These are phyloP conservation scores for Brevipalpus yothersi DNA, from an alignment of 1,140 invertebrate genomes.

Conservation along the genomic window DNA sequence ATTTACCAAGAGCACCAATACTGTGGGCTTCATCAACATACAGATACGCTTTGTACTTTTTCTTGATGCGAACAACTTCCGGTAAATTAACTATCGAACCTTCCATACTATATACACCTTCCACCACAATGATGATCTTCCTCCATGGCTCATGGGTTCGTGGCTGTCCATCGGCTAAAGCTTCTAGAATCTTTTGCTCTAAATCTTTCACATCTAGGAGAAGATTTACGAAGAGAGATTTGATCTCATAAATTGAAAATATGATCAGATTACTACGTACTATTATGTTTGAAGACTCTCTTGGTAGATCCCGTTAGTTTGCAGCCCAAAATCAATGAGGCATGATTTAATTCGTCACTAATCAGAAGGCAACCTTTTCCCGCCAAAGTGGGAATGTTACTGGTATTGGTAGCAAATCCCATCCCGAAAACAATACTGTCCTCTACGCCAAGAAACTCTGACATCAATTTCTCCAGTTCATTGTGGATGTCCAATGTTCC, in stretches of 20 bases:
- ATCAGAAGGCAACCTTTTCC: constrained; percentile 61
- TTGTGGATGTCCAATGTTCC: constrained; percentile 31
- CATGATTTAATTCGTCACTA: constrained; percentile 91
- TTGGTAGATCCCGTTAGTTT: constrained; percentile 62
- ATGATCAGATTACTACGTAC: constrained; percentile 14
- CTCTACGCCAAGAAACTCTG: constrained; percentile 75
- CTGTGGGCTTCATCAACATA: constrained; percentile 93
- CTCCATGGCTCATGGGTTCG: constrained; percentile 51
- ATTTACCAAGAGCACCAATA: constrained; percentile 67
- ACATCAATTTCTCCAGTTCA: constrained; percentile 59
- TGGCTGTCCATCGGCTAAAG: constrained; percentile 50
- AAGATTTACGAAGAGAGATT: not conserved
- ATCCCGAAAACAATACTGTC: constrained; percentile 86
- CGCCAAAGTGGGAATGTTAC: constrained; percentile 69
- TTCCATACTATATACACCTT: constrained; percentile 90
- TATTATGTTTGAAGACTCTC: constrained; percentile 62
- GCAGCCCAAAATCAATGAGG: constrained; percentile 77
- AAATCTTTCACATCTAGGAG: constrained; percentile 49
- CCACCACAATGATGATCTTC: constrained; percentile 80
- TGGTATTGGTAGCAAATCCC: constrained; percentile 93
- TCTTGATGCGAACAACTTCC: constrained; percentile 68
- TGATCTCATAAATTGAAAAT: not conserved
- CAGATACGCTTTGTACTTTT: constrained; percentile 80
- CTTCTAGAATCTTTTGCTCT: constrained; percentile 43
- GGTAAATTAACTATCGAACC: constrained; percentile 76